A percentile compares a stretch with the other conserved stretches of the same genome.
These are phyloP conservation scores for Xanthorhoe designata DNA, from an alignment of 2,888 invertebrate genomes.

Conservation along the genomic window DNA sequence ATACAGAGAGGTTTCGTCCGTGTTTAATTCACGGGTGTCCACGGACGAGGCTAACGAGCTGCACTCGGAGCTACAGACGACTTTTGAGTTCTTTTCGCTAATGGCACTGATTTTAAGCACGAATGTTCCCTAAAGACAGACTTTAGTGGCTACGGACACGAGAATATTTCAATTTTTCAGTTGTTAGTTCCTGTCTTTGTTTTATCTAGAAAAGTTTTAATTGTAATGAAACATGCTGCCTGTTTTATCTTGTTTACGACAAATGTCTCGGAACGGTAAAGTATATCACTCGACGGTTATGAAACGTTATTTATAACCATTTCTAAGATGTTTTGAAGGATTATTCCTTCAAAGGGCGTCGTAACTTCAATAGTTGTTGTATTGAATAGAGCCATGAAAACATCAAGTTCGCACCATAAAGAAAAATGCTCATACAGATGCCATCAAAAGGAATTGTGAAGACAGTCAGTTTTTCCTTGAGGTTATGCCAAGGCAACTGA, in stretches of 20 bases:
- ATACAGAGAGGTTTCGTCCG: too few species aligned
- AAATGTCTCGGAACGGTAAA: constrained; percentile 1
- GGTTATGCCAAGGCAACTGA: neutral
- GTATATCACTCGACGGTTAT: neutral
- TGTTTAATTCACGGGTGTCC: constrained; percentile 58
- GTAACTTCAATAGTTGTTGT: neutral
- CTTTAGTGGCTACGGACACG: constrained; percentile 11
- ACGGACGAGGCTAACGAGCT: constrained; percentile 54
- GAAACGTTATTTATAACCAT: too few species aligned
- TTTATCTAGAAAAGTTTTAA: neutral
- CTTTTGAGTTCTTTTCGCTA: constrained; percentile 42
- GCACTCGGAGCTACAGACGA: constrained; percentile 36
- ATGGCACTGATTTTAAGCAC: constrained; percentile 43
- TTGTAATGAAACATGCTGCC: constrained; percentile 15
- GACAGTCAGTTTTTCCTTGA: neutral
- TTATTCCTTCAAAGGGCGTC: neutral
- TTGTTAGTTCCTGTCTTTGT: constrained; percentile 3
- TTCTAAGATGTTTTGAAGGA: neutral
- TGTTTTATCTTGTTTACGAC: constrained; percentile 20
- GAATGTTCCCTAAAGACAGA: constrained; percentile 28
- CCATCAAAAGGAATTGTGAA: constrained; percentile 8
- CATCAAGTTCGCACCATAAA: constrained; percentile 4
- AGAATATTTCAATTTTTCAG: constrained; percentile 2
- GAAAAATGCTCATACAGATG: neutral
- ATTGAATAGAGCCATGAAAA: neutral